Percentiles rank a stretch among this genome's conserved stretches.
Evolutionary conservation across 2,888 invertebrate species (phyloP).

Genomic region (Bellardia bayeri): DNA sequence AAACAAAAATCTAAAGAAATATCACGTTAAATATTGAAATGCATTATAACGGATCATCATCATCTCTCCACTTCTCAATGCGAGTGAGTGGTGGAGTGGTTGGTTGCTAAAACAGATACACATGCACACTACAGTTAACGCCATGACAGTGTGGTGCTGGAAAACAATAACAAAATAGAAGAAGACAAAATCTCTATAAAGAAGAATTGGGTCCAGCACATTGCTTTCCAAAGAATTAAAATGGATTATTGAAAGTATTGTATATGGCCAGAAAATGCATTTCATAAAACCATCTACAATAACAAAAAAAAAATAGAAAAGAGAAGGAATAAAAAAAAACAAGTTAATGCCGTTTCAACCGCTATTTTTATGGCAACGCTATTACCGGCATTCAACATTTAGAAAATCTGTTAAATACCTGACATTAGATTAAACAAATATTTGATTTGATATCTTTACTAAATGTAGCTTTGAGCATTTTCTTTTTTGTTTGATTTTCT

Average conservation of each 20-base stretch:
- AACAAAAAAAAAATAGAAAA: background rate
- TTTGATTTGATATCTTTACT: conserved; percentile 32
- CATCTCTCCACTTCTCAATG: conserved; percentile 20
- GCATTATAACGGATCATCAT: conserved; percentile 52
- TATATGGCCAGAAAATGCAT: conserved; percentile 55
- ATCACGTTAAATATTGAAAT: conserved; percentile 55
- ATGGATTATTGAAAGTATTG: conserved; percentile 46
- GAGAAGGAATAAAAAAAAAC: conserved; percentile 43
- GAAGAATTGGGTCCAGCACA: conserved; percentile 28
- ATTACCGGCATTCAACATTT: conserved; percentile 52
- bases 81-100: conserved; percentile 16
- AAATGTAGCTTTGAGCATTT: conserved; percentile 26
- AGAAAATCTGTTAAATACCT: conserved; percentile 53
- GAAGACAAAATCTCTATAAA: background rate
- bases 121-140: background rate
- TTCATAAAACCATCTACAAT: conserved; percentile 36
- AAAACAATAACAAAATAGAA: conserved; percentile 12
- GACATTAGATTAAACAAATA: conserved; percentile 56
- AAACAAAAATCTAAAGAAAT: conserved; percentile 10
- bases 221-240: conserved; percentile 46
- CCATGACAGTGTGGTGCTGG: background rate
- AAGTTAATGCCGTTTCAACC: conserved; percentile 69
- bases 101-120: conserved; percentile 4
- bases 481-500: conserved; percentile 27
- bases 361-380: conserved; percentile 53